A percentile compares a stretch with the other conserved stretches of the same genome.
Evolutionary conservation across 2,888 invertebrate genomes (phyloP).

Genomic region (Philopedon plagiatum): DNA sequence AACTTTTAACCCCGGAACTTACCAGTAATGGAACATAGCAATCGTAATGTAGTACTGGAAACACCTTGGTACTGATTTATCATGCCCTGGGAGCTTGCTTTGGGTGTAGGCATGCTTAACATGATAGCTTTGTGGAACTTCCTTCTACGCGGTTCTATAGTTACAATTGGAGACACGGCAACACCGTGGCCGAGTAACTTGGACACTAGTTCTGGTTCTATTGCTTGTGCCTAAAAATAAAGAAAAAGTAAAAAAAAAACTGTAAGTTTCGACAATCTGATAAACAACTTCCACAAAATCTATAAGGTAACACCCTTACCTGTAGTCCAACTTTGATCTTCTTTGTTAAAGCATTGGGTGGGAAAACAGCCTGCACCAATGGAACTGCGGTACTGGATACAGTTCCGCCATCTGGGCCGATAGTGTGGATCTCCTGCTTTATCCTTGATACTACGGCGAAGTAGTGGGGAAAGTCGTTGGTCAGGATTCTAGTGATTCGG

Average conservation of each 20-base stretch:
- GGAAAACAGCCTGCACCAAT: conserved; percentile 88
- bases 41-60: conserved; percentile 87
- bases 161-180: conserved; percentile 97
- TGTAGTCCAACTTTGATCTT: conserved; percentile 98
- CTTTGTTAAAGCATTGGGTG: conserved; percentile 97
- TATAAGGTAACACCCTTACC: conserved; percentile 69
- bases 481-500: conserved; percentile 93
- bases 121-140: conserved; percentile 99
- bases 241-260: conserved; percentile 2
- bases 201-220: conserved; percentile 85
- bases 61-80: conserved; percentile 84
- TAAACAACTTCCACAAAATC: too few species aligned
- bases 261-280: too few species aligned
- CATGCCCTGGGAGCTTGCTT: conserved; percentile 77
- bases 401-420: conserved; percentile 98
- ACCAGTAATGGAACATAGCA: conserved; percentile 96
- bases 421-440: conserved; percentile 96
- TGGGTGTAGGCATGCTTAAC: conserved; percentile 92
- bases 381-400: conserved; percentile 95
- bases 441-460: conserved; percentile 96
- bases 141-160: conserved; percentile 96
- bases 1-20: conserved; percentile 57
- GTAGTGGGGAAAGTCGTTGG: conserved; percentile 98
- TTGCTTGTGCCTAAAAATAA: conserved; percentile 85
- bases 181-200: conserved; percentile 96